Conservation (phyloP, 2,797 vertebrate genomes). For the Aphelocoma californica region DNA sequence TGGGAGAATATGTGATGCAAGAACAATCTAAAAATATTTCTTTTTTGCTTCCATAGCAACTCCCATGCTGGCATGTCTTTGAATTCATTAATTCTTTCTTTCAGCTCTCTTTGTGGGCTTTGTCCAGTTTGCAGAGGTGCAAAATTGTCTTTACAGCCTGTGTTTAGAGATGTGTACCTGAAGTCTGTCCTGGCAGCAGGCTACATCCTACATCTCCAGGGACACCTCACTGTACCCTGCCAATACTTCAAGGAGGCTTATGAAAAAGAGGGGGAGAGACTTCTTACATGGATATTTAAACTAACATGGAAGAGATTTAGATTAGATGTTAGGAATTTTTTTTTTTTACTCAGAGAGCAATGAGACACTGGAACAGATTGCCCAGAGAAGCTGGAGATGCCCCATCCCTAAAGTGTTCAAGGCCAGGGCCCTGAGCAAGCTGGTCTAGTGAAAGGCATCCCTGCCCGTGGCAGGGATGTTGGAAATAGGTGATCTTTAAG, state of each 20-base stretch:
- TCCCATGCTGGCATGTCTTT: neutral
- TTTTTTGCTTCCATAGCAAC: constrained; percentile 62
- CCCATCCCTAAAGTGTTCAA: neutral
- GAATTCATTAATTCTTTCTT: neutral
- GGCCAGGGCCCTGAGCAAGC: neutral
- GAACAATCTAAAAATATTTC: constrained; percentile 60
- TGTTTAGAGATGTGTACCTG: neutral
- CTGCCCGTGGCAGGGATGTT: neutral
- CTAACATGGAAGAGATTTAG: neutral
- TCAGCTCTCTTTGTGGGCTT: neutral
- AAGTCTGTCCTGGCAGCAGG: neutral
- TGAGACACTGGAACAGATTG: neutral
- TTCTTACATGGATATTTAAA: neutral
- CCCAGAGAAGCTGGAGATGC: neutral
- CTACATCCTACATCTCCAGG: neutral
- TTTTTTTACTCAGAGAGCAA: neutral
- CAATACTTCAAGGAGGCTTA: neutral
- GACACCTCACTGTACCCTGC: neutral
- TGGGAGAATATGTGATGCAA: constrained; percentile 56
- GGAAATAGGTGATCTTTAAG: neutral
- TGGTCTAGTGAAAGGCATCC: neutral
- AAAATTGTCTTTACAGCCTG: neutral
- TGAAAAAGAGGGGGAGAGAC: neutral
- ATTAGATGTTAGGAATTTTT: neutral
- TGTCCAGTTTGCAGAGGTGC: neutral